Evolutionary conservation across 2,113 vertebrate species (phyloP), one percentile per base, ranked within the genome.

Genomic region (Donacobius atricapilla): DNA sequence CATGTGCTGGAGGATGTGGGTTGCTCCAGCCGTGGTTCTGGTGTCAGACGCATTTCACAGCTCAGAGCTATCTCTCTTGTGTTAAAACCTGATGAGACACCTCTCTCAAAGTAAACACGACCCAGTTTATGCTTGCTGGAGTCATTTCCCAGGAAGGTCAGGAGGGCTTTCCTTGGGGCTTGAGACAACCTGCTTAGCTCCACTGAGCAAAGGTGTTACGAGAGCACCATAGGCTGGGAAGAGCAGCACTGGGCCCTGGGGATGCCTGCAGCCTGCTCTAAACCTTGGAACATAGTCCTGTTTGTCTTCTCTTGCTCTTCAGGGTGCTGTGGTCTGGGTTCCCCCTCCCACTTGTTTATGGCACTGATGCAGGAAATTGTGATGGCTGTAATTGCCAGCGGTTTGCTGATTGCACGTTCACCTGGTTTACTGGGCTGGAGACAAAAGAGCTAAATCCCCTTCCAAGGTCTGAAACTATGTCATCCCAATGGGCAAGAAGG

Each of bases 211-310:
- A 91, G 93, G 94, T 93, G 90, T 96, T 97, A 87, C 0, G 9
- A 94, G 91, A 69, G 30, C 91, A 88, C 56, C 39, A 5, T 70
- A 75, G 25, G 8, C 57, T 77, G 91, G 81, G 40, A 82, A 89
- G 80, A 83, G 45, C 47, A 82, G 91, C 58, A 9, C 76, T 93
- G 96, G 90, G 88, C 94, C 60, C 93, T 97, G 95, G 97, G 93
- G 94, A 95, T 97, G 97, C 95, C 96, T 97, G 96, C 97, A 98
- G 96, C 95, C 93, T 90, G n/a, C 68, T 94, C 72, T 92, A 95
- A 97, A 92, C 92, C 97, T 96, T 64, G 66, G 89, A 87, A 63
- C 93, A 77, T 81, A 70, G 56, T 93, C 86, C 84, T 95, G 81
- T 97, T 97, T 98, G 83, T 94, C 93, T 94, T 93, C 47, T 73